These are phyloP conservation scores for Drosophila ananassae DNA, from an alignment of 1,140 invertebrate genomes.

Conservation along the genomic window DNA sequence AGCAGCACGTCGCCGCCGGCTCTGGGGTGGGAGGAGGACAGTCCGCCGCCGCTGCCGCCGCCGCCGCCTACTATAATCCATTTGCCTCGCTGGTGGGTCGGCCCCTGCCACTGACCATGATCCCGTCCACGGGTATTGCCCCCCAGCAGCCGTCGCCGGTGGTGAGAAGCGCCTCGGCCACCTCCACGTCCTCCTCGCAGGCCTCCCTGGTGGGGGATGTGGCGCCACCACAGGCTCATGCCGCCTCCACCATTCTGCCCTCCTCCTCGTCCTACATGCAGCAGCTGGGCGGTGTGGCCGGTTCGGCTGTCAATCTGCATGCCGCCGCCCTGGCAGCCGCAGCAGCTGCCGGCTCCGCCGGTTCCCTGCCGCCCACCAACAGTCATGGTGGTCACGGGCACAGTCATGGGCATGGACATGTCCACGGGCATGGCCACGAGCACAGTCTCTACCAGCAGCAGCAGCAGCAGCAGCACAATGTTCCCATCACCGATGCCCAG, in stretches of 20 bases:
- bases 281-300: constrained; percentile 32
- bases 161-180: constrained; percentile 76
- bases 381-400: constrained; percentile 39
- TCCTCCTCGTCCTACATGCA: constrained; percentile 71
- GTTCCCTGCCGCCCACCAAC: constrained; percentile 51
- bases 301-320: constrained; percentile 71
- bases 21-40: constrained; percentile 19
- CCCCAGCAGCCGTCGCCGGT: constrained; percentile 76
- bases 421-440: constrained; percentile 4
- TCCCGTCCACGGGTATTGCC: constrained; percentile 67
- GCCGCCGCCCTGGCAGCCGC: constrained; percentile 59
- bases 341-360: constrained; percentile 50
- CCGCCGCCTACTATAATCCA: constrained; percentile 74
- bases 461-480: constrained; percentile 40
- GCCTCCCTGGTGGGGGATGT: constrained; percentile 75
- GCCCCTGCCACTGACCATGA: constrained; percentile 54
- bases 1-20: constrained; percentile 65
- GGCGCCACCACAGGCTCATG: constrained; percentile 77
- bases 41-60: too few relatives aligned
- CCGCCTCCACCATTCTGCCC: constrained; percentile 69
- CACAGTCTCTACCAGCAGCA: constrained; percentile 4
- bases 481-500: constrained; percentile 85
- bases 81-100: constrained; percentile 58
- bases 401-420: constrained; percentile 21
- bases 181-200: constrained; percentile 79